Percentiles rank a stretch among this genome's conserved stretches.
Conservation (phyloP, 2,797 vertebrate genomes). For the Molossus alvarezi region DNA sequence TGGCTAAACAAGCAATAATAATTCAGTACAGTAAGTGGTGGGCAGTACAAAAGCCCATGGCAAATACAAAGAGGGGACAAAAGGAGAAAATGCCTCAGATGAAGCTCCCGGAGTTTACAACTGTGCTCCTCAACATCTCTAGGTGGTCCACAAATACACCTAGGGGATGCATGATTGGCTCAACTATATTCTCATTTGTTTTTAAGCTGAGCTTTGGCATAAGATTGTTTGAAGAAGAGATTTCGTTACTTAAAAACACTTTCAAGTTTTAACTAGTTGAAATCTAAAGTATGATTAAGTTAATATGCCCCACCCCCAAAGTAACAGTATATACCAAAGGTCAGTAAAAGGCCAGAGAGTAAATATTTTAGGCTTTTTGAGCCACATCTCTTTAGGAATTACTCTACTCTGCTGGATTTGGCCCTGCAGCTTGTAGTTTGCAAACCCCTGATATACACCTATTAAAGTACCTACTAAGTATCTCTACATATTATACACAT, state of each 20-base stretch:
- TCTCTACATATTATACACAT: slow-evolving; percentile 1
- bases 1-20: neutral
- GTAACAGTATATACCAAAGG: neutral
- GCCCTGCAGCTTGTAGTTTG: neutral
- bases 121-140: neutral
- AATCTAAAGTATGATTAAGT: slow-evolving; percentile 8
- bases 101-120: neutral
- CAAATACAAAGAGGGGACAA: neutral
- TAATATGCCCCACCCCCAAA: neutral
- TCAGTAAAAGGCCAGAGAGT: neutral
- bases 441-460: neutral
- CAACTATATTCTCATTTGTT: neutral
- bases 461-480: neutral
- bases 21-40: neutral
- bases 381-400: neutral
- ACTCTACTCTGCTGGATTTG: neutral
- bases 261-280: slow-evolving; percentile 33
- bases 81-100: neutral
- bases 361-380: neutral
- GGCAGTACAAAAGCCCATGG: neutral
- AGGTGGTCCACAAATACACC: neutral
- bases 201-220: neutral
- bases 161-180: neutral
- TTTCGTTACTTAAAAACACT: slow-evolving; percentile 34
- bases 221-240: slow-evolving; percentile 5